Base-by-base conservation (phyloP, 2,113 vertebrate species). In the Campylomormyrus tamandua region DNA sequence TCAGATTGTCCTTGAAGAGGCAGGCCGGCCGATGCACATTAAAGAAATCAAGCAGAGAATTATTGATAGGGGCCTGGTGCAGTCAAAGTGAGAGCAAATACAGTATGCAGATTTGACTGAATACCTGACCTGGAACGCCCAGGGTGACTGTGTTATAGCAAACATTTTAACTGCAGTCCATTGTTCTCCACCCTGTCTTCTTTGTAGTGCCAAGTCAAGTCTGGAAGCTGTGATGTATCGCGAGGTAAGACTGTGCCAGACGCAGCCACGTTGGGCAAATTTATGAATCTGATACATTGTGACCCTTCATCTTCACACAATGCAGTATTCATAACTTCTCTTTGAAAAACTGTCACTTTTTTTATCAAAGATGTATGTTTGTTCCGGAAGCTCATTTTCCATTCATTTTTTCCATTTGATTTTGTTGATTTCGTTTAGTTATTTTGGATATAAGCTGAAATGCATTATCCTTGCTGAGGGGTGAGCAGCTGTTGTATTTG, bases 21-120 rank as follows among this genome's bases (percentile, higher is more conserved):
- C 95, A 1, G 96, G 96, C 31, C 94, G 95, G 11, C 96, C 96
- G 19, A 96, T 97, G 96, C 96, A 97, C 93, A 97, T 97, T 91
- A 97, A 96, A 90, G 96, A 97, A 91, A 97, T 97, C 62, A 97
- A 97, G 90, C 95, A 97, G 87, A 94, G 95, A 91, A 96, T 97
- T 87, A 95, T 96, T 31, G 95, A 96, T 92, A 93, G 95, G 45
- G 96, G 96, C 89, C 94, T 97, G 83, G 96, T 97, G 91, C 96
- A 96, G 80, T 97, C 96, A 35, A 96, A 96, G 96, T 97, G 95
- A 53, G 90, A 15, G 42, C 83, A 83, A 87, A 13, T 5, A 88
- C 1, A 7, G 2, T 50, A 90, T 42, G 17, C 21, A 35, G 24
- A 66, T 62, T 13, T 62, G 42, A 80, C 13, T 42, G 74, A 19